phyloP scores from a whole-genome alignment of 2,888 invertebrate species.

The Anticlea derivata region DNA sequence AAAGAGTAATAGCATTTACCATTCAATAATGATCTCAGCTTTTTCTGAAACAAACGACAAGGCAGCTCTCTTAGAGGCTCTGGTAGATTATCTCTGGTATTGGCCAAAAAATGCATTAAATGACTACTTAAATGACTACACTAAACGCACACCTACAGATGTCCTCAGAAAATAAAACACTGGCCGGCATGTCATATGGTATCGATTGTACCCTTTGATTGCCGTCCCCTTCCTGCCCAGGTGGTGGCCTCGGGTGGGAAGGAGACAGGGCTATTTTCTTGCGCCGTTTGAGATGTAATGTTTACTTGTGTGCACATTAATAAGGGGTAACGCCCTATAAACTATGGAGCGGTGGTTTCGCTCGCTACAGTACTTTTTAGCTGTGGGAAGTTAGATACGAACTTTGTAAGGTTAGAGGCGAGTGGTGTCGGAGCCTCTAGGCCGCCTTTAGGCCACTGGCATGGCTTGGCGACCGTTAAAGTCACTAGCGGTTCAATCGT shows the following conservation, averaged over 20 bases:
- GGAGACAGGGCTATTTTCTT: constrained; percentile 31
- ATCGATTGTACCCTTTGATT: constrained; percentile 72
- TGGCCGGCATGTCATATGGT: constrained; percentile 68
- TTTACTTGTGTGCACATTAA: constrained; percentile 67
- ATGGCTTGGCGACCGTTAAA: too few species aligned
- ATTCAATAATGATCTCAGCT: too few species aligned
- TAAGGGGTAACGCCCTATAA: constrained; percentile 61
- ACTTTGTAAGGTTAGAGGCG: too few species aligned
- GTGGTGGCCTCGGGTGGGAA: constrained; percentile 30
- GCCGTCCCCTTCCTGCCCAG: constrained; percentile 53
- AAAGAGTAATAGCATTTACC: too few species aligned
- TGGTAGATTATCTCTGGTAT: too few species aligned
- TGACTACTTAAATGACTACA: background rate
- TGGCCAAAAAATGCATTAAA: too few species aligned
- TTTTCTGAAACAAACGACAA: too few species aligned
- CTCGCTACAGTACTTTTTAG: background rate
- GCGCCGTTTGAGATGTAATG: constrained; percentile 44
- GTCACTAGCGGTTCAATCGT: too few species aligned
- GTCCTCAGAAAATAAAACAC: constrained; percentile 67
- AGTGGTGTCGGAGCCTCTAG: too few species aligned
- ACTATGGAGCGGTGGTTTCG: constrained; percentile 16
- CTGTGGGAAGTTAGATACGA: too few species aligned
- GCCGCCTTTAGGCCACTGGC: too few species aligned
- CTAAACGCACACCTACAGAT: constrained; percentile 41
- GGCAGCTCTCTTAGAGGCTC: too few species aligned